A percentile compares a stretch with the other conserved stretches of the same genome.
Evolutionary conservation across 1,140 invertebrate species (phyloP).

Genomic region (Pseudomyrmex concolor): DNA sequence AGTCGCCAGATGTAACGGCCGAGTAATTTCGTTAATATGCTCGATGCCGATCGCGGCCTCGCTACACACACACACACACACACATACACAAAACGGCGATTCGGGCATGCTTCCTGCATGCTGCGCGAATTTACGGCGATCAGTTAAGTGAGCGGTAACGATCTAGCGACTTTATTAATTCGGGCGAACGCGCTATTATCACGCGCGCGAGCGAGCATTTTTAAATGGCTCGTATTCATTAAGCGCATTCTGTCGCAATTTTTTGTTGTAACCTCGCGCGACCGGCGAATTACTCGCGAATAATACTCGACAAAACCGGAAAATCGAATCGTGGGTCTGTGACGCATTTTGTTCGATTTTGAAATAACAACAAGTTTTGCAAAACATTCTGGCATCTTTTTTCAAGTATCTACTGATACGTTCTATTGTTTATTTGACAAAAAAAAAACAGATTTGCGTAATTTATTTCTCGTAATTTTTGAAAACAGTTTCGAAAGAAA

Average conservation of each 20-base stretch:
- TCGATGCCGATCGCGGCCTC: conserved; percentile 7
- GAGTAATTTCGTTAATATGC: conserved; percentile 36
- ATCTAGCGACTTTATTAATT: conserved; percentile 36
- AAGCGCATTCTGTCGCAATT: neutral
- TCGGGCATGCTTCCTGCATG: neutral
- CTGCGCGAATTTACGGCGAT: conserved; percentile 44
- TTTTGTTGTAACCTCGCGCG: neutral
- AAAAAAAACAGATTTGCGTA: too few relatives aligned
- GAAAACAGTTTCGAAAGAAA: too few relatives aligned
- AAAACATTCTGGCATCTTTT: neutral
- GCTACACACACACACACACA: neutral
- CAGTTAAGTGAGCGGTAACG: conserved; percentile 41
- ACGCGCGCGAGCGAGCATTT: neutral
- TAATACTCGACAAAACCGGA: neutral
- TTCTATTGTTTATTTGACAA: too few relatives aligned
- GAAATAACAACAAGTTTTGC: neutral
- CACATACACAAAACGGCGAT: neutral
- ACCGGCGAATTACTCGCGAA: neutral
- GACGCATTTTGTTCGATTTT: too few relatives aligned
- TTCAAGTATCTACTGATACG: too few relatives aligned
- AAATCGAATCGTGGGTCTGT: too few relatives aligned
- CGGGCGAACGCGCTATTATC: neutral
- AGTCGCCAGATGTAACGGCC: neutral
- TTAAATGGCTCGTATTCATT: neutral
- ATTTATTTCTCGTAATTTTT: too few relatives aligned